A percentile compares a stretch with the other conserved stretches of the same genome.
Conservation (phyloP, 2,797 vertebrate genomes). For the Phrynocephalus vlangalii region DNA sequence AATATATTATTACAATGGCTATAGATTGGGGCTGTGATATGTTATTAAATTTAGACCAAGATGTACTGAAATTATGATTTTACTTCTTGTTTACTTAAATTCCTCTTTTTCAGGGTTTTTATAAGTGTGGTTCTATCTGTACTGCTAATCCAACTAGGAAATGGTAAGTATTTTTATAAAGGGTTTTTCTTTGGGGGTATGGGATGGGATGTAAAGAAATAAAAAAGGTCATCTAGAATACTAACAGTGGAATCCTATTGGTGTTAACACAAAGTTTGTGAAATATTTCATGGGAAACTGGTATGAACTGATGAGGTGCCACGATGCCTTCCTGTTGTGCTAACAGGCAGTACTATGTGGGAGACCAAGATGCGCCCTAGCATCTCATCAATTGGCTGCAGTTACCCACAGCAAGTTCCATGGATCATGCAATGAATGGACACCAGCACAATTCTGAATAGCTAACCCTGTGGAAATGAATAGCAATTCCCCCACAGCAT, state of each 20-base stretch:
- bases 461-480: background rate
- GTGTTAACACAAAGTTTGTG: too few species aligned
- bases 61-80: background rate
- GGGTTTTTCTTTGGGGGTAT: background rate
- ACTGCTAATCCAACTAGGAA: conserved; percentile 13
- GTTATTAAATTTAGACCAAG: background rate
- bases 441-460: background rate
- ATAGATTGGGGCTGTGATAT: background rate
- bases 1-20: background rate
- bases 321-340: too few species aligned
- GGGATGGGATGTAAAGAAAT: too few species aligned
- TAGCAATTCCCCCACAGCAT: background rate
- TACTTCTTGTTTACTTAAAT: rapidly evolving
- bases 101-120: conserved; percentile 9
- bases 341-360: too few species aligned
- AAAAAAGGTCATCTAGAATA: too few species aligned
- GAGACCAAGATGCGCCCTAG: too few species aligned
- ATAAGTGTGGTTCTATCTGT: background rate
- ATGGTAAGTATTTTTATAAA: conserved; percentile 8
- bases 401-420: too few species aligned
- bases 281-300: too few species aligned
- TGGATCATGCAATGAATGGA: too few species aligned
- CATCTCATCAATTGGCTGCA: too few species aligned
- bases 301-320: too few species aligned
- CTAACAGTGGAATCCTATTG: too few species aligned